Evolutionary conservation across 2,113 vertebrate species (phyloP).

Genomic region (Malurus cyaneus): DNA sequence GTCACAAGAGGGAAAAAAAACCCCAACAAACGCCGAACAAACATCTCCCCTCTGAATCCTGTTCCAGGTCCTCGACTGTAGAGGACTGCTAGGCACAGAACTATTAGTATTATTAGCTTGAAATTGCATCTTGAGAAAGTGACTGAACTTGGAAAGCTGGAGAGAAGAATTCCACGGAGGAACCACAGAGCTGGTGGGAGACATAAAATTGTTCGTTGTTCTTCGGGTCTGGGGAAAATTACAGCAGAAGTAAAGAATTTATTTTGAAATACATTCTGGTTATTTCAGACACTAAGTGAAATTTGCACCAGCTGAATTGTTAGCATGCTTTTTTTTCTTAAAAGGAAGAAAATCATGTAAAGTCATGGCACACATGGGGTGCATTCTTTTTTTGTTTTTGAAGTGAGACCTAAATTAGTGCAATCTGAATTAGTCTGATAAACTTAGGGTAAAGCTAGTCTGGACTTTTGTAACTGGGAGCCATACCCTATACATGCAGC

Average conservation of each 20-base stretch:
- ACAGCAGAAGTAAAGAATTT: not conserved
- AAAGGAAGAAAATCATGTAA: not conserved
- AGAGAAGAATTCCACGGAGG: constrained; percentile 24
- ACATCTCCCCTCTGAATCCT: not conserved
- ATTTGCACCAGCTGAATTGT: constrained; percentile 6
- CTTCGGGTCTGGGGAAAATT: constrained; percentile 20
- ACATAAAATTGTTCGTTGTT: constrained; percentile 7
- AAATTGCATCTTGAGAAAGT: constrained; percentile 29
- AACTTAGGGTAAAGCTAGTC: not conserved
- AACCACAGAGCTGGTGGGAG: not conserved
- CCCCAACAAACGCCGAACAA: not conserved
- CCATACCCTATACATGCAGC: fast-evolving
- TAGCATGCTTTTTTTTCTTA: not conserved
- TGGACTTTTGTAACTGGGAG: not conserved
- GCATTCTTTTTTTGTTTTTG: not conserved
- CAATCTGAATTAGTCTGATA: not conserved
- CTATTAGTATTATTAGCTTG: not conserved
- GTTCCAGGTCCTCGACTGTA: not conserved
- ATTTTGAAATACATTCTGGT: constrained; percentile 9
- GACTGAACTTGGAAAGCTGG: constrained; percentile 1
- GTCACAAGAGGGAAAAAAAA: not conserved
- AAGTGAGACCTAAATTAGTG: not conserved
- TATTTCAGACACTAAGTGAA: constrained; percentile 18
- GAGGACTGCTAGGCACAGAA: not conserved
- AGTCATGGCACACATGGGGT: not conserved